Conservation (phyloP, 2,888 invertebrate genomes). For the Orthosia gracilis region DNA sequence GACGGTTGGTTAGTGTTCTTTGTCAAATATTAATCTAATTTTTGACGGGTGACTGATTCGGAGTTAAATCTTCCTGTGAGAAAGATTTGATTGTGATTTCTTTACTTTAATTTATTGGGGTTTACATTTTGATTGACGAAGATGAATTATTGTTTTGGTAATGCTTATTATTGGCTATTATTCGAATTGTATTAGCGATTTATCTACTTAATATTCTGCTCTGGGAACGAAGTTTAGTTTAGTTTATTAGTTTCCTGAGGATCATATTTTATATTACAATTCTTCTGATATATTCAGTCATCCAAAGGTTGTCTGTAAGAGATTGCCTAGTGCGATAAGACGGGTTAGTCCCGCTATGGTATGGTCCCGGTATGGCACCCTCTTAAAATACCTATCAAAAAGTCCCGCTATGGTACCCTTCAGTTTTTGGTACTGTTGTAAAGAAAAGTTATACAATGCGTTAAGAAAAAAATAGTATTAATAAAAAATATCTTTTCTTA, state of each 20-base stretch:
- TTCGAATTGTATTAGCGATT: conserved; percentile 16
- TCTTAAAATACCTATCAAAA: too few species aligned
- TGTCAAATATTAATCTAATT: conserved; percentile 80
- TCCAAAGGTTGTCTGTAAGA: too few species aligned
- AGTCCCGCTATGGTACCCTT: too few species aligned
- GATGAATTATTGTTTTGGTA: conserved; percentile 58
- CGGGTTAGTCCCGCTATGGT: too few species aligned
- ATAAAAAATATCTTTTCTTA: too few species aligned
- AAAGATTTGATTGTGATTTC: conserved; percentile 67
- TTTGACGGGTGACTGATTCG: conserved; percentile 79
- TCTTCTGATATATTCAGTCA: background rate
- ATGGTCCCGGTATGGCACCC: too few species aligned
- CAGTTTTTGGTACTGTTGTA: too few species aligned
- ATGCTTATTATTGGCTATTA: conserved; percentile 24
- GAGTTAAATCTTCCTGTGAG: conserved; percentile 75
- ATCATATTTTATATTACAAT: background rate
- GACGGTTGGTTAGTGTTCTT: conserved; percentile 78
- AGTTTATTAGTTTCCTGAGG: too few species aligned
- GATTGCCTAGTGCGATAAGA: too few species aligned
- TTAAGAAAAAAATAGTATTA: too few species aligned
- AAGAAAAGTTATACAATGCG: too few species aligned
- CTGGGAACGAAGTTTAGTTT: too few species aligned
- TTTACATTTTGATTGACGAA: conserved; percentile 52
- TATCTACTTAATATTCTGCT: background rate
- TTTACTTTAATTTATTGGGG: conserved; percentile 34